phyloP scores from a whole-genome alignment of 92 coral and sea anemone genomes.

The Parazoanthus atlanticus region DNA sequence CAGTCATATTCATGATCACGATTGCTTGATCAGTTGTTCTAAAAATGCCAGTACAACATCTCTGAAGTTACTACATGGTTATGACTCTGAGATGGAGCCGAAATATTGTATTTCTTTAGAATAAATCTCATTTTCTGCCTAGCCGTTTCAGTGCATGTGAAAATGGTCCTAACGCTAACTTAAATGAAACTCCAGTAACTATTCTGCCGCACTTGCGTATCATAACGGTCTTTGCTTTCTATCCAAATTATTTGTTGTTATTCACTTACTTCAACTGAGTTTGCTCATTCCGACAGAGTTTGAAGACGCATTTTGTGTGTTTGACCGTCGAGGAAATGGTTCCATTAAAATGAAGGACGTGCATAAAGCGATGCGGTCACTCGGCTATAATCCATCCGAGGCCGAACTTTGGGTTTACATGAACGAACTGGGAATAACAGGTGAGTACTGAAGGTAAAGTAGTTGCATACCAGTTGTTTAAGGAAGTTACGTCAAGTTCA shows the following conservation, averaged over 20 bases:
- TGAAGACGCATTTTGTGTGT: constrained; percentile 42
- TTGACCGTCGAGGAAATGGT: constrained; percentile 43
- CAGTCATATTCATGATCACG: too few relatives aligned
- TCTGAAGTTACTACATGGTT: too few relatives aligned
- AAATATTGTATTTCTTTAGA: too few relatives aligned
- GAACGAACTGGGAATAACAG: constrained; percentile 29
- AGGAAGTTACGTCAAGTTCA: not conserved
- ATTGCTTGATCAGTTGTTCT: too few relatives aligned
- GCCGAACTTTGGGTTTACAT: constrained; percentile 8
- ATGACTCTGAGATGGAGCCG: too few relatives aligned
- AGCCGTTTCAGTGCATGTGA: too few relatives aligned
- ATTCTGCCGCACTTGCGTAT: not conserved
- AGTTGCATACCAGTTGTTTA: too few relatives aligned
- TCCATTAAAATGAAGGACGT: constrained; percentile 9
- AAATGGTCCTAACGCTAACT: too few relatives aligned
- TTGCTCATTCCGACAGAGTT: not conserved
- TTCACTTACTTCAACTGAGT: not conserved
- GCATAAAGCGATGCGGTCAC: constrained; percentile 20
- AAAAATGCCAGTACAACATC: too few relatives aligned
- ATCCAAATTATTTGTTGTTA: not conserved
- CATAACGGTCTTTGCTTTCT: not conserved
- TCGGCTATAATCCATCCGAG: constrained; percentile 31
- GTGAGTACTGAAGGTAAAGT: not conserved
- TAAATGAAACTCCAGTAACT: not conserved
- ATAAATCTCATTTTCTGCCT: too few relatives aligned